A percentile compares a stretch with the other conserved stretches of the same genome.
Conservation (phyloP, 2,888 invertebrate genomes). For the Tenthredo amoena region DNA sequence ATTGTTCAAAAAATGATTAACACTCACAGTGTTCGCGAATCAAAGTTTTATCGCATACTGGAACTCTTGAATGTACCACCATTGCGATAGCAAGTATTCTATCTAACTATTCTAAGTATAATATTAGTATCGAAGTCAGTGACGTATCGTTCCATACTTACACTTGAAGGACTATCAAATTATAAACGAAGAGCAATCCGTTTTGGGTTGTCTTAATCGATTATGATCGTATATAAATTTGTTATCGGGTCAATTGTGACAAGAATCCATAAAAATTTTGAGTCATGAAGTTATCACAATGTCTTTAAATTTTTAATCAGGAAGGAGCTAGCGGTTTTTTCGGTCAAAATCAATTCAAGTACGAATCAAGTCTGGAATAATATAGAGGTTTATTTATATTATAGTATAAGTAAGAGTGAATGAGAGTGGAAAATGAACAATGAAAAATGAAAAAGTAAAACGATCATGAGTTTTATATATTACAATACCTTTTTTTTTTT, state of each 20-base stretch:
- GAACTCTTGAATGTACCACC: neutral
- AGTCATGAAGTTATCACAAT: too few relatives aligned
- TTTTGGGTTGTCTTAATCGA: neutral
- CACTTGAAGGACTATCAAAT: neutral
- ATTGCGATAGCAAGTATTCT: neutral
- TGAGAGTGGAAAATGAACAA: neutral
- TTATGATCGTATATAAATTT: neutral
- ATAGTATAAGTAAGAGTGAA: neutral
- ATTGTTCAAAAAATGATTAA: neutral
- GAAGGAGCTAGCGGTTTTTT: neutral
- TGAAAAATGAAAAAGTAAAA: neutral
- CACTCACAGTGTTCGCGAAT: neutral
- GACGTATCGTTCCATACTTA: neutral
- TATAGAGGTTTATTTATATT: neutral
- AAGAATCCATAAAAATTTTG: neutral
- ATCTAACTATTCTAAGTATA: neutral
- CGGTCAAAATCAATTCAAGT: neutral
- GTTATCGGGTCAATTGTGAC: neutral
- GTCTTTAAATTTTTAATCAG: neutral
- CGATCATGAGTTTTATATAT: neutral
- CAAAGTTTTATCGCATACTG: constrained; percentile 29
- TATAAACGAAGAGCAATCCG: neutral
- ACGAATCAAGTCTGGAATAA: neutral
- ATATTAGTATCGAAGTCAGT: neutral
- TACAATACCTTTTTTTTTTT: neutral